phyloP scores from a whole-genome alignment of 1,140 invertebrate genomes.

The Drosophila albomicans region DNA sequence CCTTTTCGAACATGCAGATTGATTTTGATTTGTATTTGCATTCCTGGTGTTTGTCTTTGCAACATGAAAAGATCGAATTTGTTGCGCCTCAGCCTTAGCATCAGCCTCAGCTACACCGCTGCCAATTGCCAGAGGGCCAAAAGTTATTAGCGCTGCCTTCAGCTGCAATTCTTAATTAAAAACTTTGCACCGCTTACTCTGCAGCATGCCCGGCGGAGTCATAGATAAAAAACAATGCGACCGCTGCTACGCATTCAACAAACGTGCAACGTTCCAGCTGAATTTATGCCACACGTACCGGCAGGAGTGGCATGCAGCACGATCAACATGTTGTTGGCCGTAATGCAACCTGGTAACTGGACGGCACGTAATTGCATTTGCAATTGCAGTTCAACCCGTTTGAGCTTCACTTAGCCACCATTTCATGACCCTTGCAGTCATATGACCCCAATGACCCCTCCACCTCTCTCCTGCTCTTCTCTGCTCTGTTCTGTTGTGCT shows the following conservation, averaged over 20 bases:
- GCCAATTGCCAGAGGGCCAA: conserved; percentile 15
- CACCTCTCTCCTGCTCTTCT: too few relatives aligned
- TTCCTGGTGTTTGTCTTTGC: conserved; percentile 23
- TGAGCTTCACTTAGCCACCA: conserved; percentile 51
- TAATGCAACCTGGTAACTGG: conserved; percentile 58
- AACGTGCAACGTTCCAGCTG: conserved; percentile 11
- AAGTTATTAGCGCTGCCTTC: conserved; percentile 36
- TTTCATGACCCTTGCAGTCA: conserved; percentile 38
- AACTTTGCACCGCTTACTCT: conserved; percentile 54
- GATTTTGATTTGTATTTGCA: conserved; percentile 56
- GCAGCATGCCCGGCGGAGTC: conserved; percentile 48
- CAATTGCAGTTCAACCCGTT: conserved; percentile 41
- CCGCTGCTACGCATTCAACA: conserved; percentile 2
- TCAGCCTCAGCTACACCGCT: conserved; percentile 2
- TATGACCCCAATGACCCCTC: conserved; percentile 8
- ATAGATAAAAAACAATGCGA: conserved; percentile 38
- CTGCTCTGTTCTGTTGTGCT: background rate
- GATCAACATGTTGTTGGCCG: conserved; percentile 65
- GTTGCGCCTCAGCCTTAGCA: background rate
- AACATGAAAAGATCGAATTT: conserved; percentile 18
- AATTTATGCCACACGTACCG: conserved; percentile 51
- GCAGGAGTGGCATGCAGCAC: conserved; percentile 9
- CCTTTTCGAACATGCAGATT: conserved; percentile 71
- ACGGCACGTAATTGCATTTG: conserved; percentile 70
- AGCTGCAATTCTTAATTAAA: conserved; percentile 70